Conservation (phyloP, 2,113 vertebrate species). For the Turdus rufiventris region DNA sequence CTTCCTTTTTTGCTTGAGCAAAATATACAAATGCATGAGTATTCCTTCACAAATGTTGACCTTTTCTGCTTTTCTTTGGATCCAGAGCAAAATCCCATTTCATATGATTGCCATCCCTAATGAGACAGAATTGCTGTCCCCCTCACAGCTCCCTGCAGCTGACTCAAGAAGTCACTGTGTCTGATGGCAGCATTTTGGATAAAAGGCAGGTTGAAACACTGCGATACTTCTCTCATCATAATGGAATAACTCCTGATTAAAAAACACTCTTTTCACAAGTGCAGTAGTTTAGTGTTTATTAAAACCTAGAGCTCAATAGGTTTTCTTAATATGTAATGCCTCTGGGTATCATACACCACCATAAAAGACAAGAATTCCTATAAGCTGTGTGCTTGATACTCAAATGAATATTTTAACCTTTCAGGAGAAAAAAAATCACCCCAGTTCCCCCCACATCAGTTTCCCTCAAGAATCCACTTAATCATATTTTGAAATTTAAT, state of each 20-base stretch:
- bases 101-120: neutral
- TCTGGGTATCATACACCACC: neutral
- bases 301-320: neutral
- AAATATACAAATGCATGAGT: neutral
- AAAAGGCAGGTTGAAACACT: neutral
- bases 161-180: neutral
- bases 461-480: conserved; percentile 25
- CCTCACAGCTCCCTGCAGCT: neutral
- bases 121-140: neutral
- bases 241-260: neutral
- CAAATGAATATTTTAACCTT: conserved; percentile 45
- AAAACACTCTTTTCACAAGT: neutral
- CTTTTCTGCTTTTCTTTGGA: neutral
- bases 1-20: neutral
- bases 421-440: neutral
- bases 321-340: neutral
- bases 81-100: neutral
- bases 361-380: neutral
- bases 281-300: neutral
- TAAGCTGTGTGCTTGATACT: neutral
- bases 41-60: neutral
- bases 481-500: conserved; percentile 51
- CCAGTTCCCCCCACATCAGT: neutral
- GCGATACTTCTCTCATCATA: neutral
- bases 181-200: neutral